Conservation (phyloP, 2,888 invertebrate species). For the Saturnia japonica region DNA sequence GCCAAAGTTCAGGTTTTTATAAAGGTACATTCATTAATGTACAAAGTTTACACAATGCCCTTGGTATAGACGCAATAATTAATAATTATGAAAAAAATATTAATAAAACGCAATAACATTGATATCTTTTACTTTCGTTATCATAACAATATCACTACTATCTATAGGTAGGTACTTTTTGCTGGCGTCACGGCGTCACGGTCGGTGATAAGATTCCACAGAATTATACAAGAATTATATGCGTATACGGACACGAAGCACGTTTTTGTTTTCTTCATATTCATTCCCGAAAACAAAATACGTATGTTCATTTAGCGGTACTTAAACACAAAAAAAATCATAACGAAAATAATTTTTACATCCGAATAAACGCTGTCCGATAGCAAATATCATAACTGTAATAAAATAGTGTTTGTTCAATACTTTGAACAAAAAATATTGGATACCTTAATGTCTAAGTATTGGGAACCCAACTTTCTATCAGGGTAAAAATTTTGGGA, state of each 20-base stretch:
- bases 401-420: too few species aligned
- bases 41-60: neutral
- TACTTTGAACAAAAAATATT: too few species aligned
- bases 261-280: slow-evolving; percentile 12
- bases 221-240: slow-evolving; percentile 10
- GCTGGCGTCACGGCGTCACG: slow-evolving; percentile 23
- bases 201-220: slow-evolving; percentile 22
- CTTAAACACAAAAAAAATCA: neutral
- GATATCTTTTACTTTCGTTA: slow-evolving; percentile 21
- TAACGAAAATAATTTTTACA: neutral
- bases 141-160: slow-evolving; percentile 22
- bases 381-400: too few species aligned
- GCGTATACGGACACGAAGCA: slow-evolving; percentile 15
- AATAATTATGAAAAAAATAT: slow-evolving; percentile 20
- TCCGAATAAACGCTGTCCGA: neutral
- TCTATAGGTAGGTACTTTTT: slow-evolving; percentile 21
- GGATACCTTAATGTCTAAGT: too few species aligned
- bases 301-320: neutral
- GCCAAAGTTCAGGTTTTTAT: neutral
- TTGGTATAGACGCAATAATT: slow-evolving; percentile 19
- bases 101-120: slow-evolving; percentile 25
- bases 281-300: neutral
- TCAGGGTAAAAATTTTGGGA: too few species aligned
- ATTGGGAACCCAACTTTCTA: too few species aligned
- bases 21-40: neutral